A percentile compares a stretch with the other conserved stretches of the same genome.
These are phyloP conservation scores for Petrosia ficiformis DNA, from an alignment of 37 sponge, comb jelly and placozoan species.

Conservation along the genomic window DNA sequence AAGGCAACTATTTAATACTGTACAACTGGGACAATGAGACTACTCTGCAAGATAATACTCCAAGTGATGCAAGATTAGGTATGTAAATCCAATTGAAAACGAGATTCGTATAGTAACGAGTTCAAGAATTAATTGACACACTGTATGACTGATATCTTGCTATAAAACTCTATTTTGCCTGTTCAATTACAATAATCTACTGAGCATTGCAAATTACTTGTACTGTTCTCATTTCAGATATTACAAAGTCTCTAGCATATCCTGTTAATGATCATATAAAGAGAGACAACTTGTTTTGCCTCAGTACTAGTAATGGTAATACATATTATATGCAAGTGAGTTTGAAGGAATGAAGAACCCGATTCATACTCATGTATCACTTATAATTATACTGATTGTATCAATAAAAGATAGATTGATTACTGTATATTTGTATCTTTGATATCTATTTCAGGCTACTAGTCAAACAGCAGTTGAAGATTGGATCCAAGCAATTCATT, in stretches of 20 bases:
- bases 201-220: not conserved
- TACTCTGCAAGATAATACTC: constrained; percentile 7
- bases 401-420: not conserved
- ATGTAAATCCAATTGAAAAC: no score
- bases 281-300: constrained; percentile 64
- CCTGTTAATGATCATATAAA: constrained; percentile 66
- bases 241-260: constrained; percentile 40
- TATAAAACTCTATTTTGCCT: no score
- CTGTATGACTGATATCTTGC: not conserved
- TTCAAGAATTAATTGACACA: not conserved
- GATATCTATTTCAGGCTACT: constrained; percentile 20
- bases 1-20: constrained; percentile 28
- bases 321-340: constrained; percentile 72
- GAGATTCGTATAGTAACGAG: no score
- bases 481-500: constrained; percentile 60
- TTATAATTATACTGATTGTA: not conserved
- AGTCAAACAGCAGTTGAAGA: constrained; percentile 59
- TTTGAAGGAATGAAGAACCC: no score
- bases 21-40: constrained; percentile 30
- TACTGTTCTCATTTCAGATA: constrained; percentile 14
- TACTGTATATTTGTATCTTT: not conserved
- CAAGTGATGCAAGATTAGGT: constrained; percentile 30
- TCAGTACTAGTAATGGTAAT: constrained; percentile 54
- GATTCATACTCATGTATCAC: no score
- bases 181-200: no score